Evolutionary conservation across 2,888 invertebrate species (phyloP).

Genomic region (Chelonus formosanus): DNA sequence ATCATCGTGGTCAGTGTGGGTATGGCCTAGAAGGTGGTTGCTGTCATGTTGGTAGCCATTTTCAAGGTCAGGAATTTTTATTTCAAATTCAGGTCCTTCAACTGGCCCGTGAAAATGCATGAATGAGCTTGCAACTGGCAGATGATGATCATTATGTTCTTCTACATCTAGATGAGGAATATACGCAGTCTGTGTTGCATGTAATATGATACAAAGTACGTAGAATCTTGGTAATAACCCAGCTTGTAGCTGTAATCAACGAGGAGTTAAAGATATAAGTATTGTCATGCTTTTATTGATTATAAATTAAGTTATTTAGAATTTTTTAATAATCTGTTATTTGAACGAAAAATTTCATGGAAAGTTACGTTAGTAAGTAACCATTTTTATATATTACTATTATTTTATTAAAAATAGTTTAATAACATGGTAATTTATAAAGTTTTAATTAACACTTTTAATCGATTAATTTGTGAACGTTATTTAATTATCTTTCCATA

Average conservation of each 20-base stretch:
- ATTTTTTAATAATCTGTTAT: slow-evolving; percentile 3
- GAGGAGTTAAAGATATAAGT: no score
- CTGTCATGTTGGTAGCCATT: slow-evolving; percentile 28
- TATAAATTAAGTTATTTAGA: neutral
- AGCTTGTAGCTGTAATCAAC: slow-evolving; percentile 5
- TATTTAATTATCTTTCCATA: no score
- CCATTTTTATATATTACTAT: no score
- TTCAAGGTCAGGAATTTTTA: slow-evolving; percentile 55
- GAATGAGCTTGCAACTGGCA: slow-evolving; percentile 55
- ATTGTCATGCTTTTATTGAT: slow-evolving; percentile 8
- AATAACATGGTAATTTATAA: no score
- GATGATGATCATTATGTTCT: slow-evolving; percentile 43
- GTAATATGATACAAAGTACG: slow-evolving; percentile 3
- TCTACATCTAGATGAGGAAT: neutral
- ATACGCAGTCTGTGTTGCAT: slow-evolving; percentile 11
- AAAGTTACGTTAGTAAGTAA: no score
- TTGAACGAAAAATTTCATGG: no score
- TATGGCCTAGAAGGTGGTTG: slow-evolving; percentile 13
- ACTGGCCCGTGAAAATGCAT: slow-evolving; percentile 62
- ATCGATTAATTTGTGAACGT: no score
- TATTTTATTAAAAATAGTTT: no score
- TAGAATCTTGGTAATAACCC: neutral
- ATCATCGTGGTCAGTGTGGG: slow-evolving; percentile 45
- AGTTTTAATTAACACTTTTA: no score
- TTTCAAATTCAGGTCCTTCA: slow-evolving; percentile 58